Base-by-base conservation (phyloP, 2,888 invertebrate genomes). In the Glaucopsyche alexis region DNA sequence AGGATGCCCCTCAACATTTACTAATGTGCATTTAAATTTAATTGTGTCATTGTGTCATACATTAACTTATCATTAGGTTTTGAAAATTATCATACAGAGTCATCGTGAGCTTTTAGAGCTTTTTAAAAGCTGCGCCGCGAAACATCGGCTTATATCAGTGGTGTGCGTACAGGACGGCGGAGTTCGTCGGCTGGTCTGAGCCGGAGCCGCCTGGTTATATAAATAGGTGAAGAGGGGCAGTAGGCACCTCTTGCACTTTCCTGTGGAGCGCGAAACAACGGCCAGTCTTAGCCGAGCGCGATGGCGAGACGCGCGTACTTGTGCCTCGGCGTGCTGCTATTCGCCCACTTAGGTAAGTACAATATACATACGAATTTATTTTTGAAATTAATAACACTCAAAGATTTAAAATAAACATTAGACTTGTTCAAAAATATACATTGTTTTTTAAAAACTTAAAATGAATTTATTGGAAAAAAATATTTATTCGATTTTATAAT, bases 261-360 rank as follows among this genome's bases (percentile, higher is more conserved):
- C 87, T 87, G 86, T 84, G 85, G 86, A 83, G 87, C 85, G 84
- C 88, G 85, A 84, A 85, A 85, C 84, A 84, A 78, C 80, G 84
- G 83, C 87, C 91, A 91, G 91, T 91, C 87, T 85, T 85, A 85
- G 85, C 86, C 91, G 91, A 91, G 92, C 92, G 87, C 84, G 88
- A 94, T 94, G 94, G 92, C 93, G 90, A 93, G 93, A 89, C 88
- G 86, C 89, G 88, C 91, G 90, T 90, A 83, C 87, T 85, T 93
- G 85, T 91, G 88, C 84, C 86, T 93, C 79, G 89, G 90, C 83
- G 87, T 93, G 81, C 81, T 93, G 79, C 85, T 92, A 81, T 85
- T 93, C 81, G 87, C 88, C 83, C 88, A 87, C 83, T 84, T 88
- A 79, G 91, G 94, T 94, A 81, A 93, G 93, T 93, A 84, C 84